Evolutionary conservation across 2,113 vertebrate species (phyloP).

Genomic region (Colaptes auratus): DNA sequence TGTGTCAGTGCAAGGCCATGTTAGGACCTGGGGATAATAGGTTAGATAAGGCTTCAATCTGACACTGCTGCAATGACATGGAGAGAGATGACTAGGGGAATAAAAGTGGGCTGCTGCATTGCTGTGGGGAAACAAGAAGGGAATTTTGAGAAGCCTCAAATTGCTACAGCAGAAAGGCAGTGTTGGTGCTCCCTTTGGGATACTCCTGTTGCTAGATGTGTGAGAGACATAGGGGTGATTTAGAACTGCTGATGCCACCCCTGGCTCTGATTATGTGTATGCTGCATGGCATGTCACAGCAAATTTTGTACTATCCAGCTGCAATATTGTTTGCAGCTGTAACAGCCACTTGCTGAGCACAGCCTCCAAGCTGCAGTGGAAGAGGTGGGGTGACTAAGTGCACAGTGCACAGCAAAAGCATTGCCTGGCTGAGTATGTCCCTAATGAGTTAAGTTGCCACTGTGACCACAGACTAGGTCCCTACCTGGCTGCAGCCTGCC

Average conservation of each 20-base stretch:
- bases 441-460: neutral
- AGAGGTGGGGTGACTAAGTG: neutral
- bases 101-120: neutral
- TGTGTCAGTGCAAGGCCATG: neutral
- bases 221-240: neutral
- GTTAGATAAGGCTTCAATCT: neutral
- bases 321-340: rapidly evolving
- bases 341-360: neutral
- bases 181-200: neutral
- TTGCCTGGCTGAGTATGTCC: neutral
- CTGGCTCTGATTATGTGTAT: neutral
- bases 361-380: neutral
- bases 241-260: neutral
- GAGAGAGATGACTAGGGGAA: neutral
- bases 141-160: neutral
- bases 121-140: neutral
- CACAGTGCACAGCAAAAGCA: neutral
- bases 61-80: neutral
- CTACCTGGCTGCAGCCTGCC: neutral
- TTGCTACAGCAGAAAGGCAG: neutral
- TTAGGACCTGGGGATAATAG: neutral
- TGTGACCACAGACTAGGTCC: neutral
- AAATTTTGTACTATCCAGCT: neutral
- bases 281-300: neutral
- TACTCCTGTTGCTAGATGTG: neutral